Conservation (phyloP, 92 coral and sea anemone species). For the Nematostella vectensis region DNA sequence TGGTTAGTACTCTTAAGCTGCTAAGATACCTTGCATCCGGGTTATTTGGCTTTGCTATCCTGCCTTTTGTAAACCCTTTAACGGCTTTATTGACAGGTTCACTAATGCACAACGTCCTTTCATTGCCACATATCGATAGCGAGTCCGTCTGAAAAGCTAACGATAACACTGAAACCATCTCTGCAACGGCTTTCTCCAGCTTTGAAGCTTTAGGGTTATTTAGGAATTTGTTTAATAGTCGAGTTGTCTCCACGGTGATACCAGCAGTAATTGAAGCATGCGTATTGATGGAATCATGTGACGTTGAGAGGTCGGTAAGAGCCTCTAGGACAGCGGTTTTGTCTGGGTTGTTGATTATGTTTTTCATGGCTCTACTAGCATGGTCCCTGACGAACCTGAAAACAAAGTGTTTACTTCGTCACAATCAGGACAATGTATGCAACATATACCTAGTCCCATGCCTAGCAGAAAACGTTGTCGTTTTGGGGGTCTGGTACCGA, state of each 20-base stretch:
- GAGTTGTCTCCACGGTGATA: background rate
- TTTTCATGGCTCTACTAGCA: constrained; percentile 52
- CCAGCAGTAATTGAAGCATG: background rate
- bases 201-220: constrained; percentile 13
- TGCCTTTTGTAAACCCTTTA: constrained; percentile 2
- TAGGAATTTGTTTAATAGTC: background rate
- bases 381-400: constrained; percentile 53
- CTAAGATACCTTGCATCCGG: constrained; percentile 31
- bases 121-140: constrained; percentile 27
- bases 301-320: constrained; percentile 29
- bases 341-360: constrained; percentile 43
- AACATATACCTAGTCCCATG: too few species aligned
- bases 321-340: constrained; percentile 37
- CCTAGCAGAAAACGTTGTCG: too few species aligned
- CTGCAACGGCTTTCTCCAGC: constrained; percentile 30
- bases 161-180: constrained; percentile 33
- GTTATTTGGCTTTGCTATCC: constrained; percentile 2
- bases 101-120: constrained; percentile 28
- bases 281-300: constrained; percentile 3
- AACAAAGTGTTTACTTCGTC: background rate
- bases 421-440: too few species aligned
- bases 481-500: too few species aligned
- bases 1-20: constrained; percentile 53
- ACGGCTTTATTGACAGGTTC: too few species aligned
- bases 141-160: constrained; percentile 48